Evolutionary conservation across 2,797 vertebrate species (phyloP).

Genomic region (Pangasius djambal): DNA sequence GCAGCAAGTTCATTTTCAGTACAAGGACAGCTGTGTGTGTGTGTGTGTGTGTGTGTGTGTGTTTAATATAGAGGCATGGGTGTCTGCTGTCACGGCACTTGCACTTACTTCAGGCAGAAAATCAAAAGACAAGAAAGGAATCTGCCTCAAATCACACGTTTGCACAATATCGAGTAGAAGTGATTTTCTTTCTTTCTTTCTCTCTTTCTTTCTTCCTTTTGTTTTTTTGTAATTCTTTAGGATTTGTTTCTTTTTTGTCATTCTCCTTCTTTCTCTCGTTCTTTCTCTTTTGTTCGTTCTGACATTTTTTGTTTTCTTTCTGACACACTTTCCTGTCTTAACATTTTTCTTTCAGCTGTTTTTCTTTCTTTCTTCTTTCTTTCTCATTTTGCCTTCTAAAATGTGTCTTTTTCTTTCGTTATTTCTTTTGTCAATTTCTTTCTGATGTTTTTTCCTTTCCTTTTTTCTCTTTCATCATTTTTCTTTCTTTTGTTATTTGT

Average conservation of each 20-base stretch:
- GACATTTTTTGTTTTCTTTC: background rate
- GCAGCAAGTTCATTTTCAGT: background rate
- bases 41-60: background rate
- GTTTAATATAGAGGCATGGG: background rate
- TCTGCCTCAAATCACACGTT: background rate
- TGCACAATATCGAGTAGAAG: background rate
- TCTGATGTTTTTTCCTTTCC: too few relatives aligned
- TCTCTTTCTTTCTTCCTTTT: background rate
- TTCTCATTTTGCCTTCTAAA: background rate
- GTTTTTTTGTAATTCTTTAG: too few relatives aligned
- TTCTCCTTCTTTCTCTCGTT: background rate
- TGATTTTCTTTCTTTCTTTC: background rate
- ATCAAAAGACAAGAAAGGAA: background rate
- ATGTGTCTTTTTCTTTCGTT: background rate
- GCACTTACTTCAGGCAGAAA: background rate
- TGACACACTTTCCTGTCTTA: too few relatives aligned
- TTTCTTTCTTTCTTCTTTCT: background rate
- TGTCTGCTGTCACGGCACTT: background rate
- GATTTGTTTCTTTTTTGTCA: background rate
- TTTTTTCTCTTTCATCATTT: background rate
- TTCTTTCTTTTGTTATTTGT: background rate
- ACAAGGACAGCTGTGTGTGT: conserved; percentile 3
- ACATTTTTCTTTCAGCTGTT: background rate
- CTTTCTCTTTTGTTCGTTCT: background rate
- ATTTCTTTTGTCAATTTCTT: background rate